A percentile compares a stretch with the other conserved stretches of the same genome.
Evolutionary conservation across 2,797 vertebrate species (phyloP).

Genomic region (Sebastes paucispinis): DNA sequence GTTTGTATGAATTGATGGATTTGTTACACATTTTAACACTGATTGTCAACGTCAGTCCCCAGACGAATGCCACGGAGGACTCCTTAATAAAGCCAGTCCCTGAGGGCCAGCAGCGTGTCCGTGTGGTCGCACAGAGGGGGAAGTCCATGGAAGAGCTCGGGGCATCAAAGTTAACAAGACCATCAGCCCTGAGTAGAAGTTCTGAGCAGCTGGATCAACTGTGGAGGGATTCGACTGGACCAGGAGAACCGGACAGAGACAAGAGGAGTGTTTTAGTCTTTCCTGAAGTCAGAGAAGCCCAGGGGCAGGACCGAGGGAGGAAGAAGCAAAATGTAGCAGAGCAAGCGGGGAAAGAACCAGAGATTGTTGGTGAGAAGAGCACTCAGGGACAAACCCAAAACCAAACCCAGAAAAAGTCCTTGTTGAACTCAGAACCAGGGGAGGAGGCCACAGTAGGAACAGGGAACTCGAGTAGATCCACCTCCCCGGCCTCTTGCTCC

Average conservation of each 20-base stretch:
- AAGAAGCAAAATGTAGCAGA: conserved; percentile 13
- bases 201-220: conserved; percentile 82
- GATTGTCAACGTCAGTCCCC: conserved; percentile 59
- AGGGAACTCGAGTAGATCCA: conserved; percentile 38
- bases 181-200: conserved; percentile 78
- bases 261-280: conserved; percentile 44
- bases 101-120: conserved; percentile 53
- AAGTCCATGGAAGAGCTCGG: conserved; percentile 86
- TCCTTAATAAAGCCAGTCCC: not conserved
- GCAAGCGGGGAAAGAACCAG: conserved; percentile 31
- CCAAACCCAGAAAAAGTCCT: conserved; percentile 45
- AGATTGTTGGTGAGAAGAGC: conserved; percentile 35
- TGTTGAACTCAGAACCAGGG: conserved; percentile 40
- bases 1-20: not conserved
- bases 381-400: conserved; percentile 56
- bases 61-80: conserved; percentile 42
- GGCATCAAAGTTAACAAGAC: conserved; percentile 48
- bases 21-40: conserved; percentile 2
- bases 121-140: conserved; percentile 74
- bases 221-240: conserved; percentile 18
- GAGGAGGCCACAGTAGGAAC: conserved; percentile 20
- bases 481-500: conserved; percentile 32
- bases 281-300: conserved; percentile 34
- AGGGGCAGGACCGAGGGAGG: conserved; percentile 25
- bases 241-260: conserved; percentile 29